Base-by-base conservation (phyloP, 2,113 vertebrate genomes). In the Zootoca vivipara region DNA sequence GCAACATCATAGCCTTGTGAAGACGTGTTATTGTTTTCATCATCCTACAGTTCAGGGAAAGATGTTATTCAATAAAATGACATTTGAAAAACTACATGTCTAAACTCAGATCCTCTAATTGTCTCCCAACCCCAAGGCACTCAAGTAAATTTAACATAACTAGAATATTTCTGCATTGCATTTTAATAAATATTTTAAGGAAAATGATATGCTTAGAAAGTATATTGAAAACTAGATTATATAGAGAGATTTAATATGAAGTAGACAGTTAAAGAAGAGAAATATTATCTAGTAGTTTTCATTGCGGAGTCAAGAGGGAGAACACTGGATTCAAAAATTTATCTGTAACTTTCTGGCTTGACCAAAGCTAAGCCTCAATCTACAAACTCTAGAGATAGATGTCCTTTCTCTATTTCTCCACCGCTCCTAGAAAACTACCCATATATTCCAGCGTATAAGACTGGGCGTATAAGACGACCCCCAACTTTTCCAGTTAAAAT, bases 1-100 rank as follows among this genome's bases (percentile, higher is more conserved):
- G 94, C 5, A 99, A 97, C 97, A 99, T 92, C 99, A 99, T 98
- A 96, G 98, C 97, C 96, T 96, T 99, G 95, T 99, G 98, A 92
- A 99, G 98, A 90, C 99, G 98, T 79, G 97, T 98, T 96, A 99
- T 99, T 58, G 98, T 97, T 97, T 98, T 99, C 99, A 99, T 99
- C 99, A 99, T 99, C 97, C 99, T 99, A 91, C 83, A 95, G 93
- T 78, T 80, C 85, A 85, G 94, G 85, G 92, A 92, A 91, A 72
- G 72, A 86, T 58, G 40, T 83, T 83, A 78, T 65, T 83, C 52
- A 88, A 75, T 56, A 69, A 42, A 2, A 81, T 72, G 22, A 77
- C 42, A 83, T 3, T 30, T 22, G 46, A 83, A 35, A 69, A 78
- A 33, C 24, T 42, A 65, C 18, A 65, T 74, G 40, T 38, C 38